phyloP scores from a whole-genome alignment of 2,797 vertebrate species.

The Capromys pilorides region DNA sequence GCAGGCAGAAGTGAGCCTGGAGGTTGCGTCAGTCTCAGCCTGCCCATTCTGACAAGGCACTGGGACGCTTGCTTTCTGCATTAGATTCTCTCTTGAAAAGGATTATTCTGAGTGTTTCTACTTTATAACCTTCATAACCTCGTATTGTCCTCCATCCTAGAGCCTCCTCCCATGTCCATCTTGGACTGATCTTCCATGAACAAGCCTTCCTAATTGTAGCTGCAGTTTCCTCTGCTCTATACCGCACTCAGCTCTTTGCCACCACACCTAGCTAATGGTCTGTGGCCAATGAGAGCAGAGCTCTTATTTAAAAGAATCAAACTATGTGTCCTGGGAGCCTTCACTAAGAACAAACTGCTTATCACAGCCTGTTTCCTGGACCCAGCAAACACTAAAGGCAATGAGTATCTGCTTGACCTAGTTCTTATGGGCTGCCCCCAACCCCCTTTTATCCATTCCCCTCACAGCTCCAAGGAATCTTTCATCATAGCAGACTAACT shows the following conservation, averaged over 20 bases:
- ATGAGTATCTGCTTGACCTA: background rate
- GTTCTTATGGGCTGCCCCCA: background rate
- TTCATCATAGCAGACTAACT: slow-evolving; percentile 40
- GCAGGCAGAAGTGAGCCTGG: background rate
- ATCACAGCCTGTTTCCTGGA: background rate
- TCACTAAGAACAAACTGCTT: slow-evolving; percentile 32
- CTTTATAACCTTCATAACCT: background rate
- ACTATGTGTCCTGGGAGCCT: background rate
- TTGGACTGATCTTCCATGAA: background rate
- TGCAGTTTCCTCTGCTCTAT: background rate
- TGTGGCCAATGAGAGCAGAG: slow-evolving; percentile 11
- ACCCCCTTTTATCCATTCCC: background rate
- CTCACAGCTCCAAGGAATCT: background rate
- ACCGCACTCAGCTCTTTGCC: background rate
- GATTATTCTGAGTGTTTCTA: slow-evolving; percentile 21
- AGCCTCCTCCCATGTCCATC: background rate
- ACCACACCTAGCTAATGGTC: background rate
- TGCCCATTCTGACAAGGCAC: background rate
- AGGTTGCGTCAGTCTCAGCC: background rate
- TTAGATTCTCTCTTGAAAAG: background rate
- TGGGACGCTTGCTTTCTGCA: background rate
- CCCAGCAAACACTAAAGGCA: background rate
- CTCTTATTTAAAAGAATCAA: slow-evolving; percentile 26
- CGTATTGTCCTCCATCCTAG: background rate
- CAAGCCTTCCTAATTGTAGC: background rate